Evolutionary conservation across 2,888 invertebrate genomes (phyloP).

Genomic region (Uloborus plumipes): DNA sequence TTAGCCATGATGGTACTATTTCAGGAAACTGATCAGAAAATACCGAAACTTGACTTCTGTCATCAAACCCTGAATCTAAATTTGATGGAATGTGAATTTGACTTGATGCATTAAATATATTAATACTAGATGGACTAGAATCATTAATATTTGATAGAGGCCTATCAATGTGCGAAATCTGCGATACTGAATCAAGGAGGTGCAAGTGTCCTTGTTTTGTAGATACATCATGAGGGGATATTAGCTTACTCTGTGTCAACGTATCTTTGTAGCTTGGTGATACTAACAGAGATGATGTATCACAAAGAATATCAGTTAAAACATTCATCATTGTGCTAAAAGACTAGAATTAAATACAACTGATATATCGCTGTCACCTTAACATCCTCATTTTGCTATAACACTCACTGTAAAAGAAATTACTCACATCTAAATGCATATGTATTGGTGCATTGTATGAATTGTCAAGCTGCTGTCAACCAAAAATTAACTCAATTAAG

Average conservation of each 20-base stretch:
- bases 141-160: slow-evolving; percentile 32
- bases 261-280: slow-evolving; percentile 51
- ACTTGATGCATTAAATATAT: slow-evolving; percentile 36
- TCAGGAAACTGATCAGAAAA: slow-evolving; percentile 57
- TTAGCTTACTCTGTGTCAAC: slow-evolving; percentile 30
- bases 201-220: slow-evolving; percentile 21
- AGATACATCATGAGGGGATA: slow-evolving; percentile 27
- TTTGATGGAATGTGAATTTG: slow-evolving; percentile 43
- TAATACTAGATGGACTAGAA: slow-evolving; percentile 40
- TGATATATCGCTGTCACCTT: slow-evolving; percentile 25
- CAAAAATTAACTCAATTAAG: no score
- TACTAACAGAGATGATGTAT: slow-evolving; percentile 40
- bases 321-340: slow-evolving; percentile 56
- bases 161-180: slow-evolving; percentile 36
- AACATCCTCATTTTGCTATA: slow-evolving; percentile 18
- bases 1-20: slow-evolving; percentile 59
- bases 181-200: slow-evolving; percentile 30
- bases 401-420: not conserved
- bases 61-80: slow-evolving; percentile 33
- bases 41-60: slow-evolving; percentile 38
- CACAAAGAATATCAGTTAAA: slow-evolving; percentile 52
- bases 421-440: slow-evolving; percentile 15
- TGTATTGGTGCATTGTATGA: no score
- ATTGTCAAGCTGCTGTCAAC: no score
- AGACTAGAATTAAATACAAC: slow-evolving; percentile 35